phyloP scores from a whole-genome alignment of 2,113 vertebrate species.

The Stigmatopora argus region DNA sequence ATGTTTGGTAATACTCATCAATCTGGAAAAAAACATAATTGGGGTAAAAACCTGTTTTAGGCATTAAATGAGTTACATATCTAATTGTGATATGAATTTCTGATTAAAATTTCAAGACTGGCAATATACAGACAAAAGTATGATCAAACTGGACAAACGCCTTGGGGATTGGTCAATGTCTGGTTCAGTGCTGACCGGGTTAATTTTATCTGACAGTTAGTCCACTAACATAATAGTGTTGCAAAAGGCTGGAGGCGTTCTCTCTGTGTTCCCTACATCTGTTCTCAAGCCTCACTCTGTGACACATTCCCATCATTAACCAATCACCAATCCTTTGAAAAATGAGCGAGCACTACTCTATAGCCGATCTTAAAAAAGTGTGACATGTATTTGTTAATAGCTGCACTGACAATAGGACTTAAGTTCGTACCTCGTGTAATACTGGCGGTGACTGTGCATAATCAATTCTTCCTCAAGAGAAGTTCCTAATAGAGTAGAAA shows the following conservation, averaged over 20 bases:
- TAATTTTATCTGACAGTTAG: slow-evolving; percentile 52
- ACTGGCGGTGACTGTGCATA: slow-evolving; percentile 26
- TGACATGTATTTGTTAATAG: neutral
- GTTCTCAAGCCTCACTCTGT: slow-evolving; percentile 34
- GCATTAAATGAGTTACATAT: neutral
- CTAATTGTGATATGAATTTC: neutral
- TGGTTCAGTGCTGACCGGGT: slow-evolving; percentile 27
- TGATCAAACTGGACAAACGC: slow-evolving; percentile 21
- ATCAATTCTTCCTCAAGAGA: slow-evolving; percentile 42
- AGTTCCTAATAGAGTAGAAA: slow-evolving; percentile 12
- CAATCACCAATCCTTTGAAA: slow-evolving; percentile 31
- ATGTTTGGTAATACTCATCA: slow-evolving; percentile 13
- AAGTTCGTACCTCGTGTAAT: slow-evolving; percentile 19
- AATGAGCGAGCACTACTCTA: neutral
- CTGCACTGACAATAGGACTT: slow-evolving; percentile 11
- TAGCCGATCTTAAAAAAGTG: neutral
- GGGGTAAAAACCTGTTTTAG: too few species aligned
- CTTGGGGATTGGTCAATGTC: slow-evolving; percentile 40
- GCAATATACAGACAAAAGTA: slow-evolving; percentile 20
- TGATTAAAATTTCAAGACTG: slow-evolving; percentile 10
- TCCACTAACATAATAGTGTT: slow-evolving; percentile 36
- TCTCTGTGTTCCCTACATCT: slow-evolving; percentile 40
- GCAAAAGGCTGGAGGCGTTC: slow-evolving; percentile 39
- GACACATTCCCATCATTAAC: slow-evolving; percentile 55
- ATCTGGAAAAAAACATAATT: too few species aligned